Conservation (phyloP, 2,888 invertebrate species). For the Andrena haemorrhoa region DNA sequence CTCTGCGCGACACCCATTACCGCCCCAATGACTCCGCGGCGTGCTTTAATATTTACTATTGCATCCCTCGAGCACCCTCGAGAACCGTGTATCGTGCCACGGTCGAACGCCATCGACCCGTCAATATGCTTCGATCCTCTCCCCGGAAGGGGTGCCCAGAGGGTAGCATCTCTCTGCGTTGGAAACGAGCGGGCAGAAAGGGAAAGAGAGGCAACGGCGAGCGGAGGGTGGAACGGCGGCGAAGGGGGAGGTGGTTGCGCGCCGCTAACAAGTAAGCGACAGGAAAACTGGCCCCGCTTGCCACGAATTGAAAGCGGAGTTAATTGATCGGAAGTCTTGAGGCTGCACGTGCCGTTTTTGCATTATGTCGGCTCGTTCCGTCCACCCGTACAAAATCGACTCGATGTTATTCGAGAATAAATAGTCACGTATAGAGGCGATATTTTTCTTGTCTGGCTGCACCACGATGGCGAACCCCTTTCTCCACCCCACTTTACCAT, state of each 20-base stretch:
- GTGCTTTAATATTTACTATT: conserved; percentile 79
- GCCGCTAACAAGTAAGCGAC: conserved; percentile 70
- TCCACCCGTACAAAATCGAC: conserved; percentile 64
- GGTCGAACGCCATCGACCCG: conserved; percentile 78
- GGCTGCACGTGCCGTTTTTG: conserved; percentile 82
- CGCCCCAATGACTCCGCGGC: conserved; percentile 72
- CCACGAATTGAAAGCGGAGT: conserved; percentile 80
- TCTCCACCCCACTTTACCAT: conserved; percentile 6
- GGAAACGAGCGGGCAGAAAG: conserved; percentile 42
- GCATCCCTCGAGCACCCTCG: conserved; percentile 75
- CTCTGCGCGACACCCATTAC: conserved; percentile 78
- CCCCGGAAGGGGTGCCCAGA: conserved; percentile 66
- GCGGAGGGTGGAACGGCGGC: neutral
- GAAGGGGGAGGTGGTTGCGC: conserved; percentile 42
- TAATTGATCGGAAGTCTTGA: conserved; percentile 85
- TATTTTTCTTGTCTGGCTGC: conserved; percentile 66
- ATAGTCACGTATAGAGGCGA: conserved; percentile 60
- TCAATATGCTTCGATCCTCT: conserved; percentile 82
- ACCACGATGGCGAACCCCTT: conserved; percentile 35
- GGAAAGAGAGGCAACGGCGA: neutral
- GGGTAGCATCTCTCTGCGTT: conserved; percentile 64
- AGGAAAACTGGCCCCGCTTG: conserved; percentile 61
- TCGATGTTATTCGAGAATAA: conserved; percentile 64
- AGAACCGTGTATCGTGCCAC: conserved; percentile 75
- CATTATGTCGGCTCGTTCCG: conserved; percentile 67